Conservation (phyloP, 2,797 vertebrate species). For the Semotilus atromaculatus region DNA sequence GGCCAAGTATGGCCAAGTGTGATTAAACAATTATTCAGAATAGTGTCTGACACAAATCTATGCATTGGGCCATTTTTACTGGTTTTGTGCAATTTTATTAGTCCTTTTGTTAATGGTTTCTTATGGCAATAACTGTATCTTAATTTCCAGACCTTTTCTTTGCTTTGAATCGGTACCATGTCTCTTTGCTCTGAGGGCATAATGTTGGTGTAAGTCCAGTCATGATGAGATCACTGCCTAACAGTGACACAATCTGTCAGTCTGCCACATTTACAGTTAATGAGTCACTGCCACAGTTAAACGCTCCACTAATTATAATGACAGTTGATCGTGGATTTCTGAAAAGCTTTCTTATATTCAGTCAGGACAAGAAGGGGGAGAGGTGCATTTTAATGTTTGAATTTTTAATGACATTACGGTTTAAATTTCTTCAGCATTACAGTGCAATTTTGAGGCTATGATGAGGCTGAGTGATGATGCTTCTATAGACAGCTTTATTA, state of each 20-base stretch:
- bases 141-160: not conserved
- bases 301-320: conserved; percentile 68
- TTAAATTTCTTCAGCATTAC: not conserved
- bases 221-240: conserved; percentile 46
- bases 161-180: not conserved
- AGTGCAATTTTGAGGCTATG: not conserved
- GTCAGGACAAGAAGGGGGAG: not conserved
- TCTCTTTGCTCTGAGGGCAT: conserved; percentile 1
- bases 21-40: not conserved
- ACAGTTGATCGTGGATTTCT: conserved; percentile 68
- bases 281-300: conserved; percentile 43
- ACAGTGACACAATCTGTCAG: conserved; percentile 45
- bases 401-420: not conserved
- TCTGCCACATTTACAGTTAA: conserved; percentile 42
- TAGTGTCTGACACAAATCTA: not conserved
- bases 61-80: not conserved
- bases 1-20: not conserved
- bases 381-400: not conserved
- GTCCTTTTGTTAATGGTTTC: not conserved
- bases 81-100: not conserved
- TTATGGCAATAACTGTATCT: not conserved
- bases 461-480: not conserved
- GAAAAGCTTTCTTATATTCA: conserved; percentile 1
- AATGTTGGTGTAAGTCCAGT: conserved; percentile 18
- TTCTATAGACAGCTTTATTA: conserved; percentile 1